phyloP scores from a whole-genome alignment of 30 jellyfish, hydroid and myxozoan species.

The Turritopsis rubra region DNA sequence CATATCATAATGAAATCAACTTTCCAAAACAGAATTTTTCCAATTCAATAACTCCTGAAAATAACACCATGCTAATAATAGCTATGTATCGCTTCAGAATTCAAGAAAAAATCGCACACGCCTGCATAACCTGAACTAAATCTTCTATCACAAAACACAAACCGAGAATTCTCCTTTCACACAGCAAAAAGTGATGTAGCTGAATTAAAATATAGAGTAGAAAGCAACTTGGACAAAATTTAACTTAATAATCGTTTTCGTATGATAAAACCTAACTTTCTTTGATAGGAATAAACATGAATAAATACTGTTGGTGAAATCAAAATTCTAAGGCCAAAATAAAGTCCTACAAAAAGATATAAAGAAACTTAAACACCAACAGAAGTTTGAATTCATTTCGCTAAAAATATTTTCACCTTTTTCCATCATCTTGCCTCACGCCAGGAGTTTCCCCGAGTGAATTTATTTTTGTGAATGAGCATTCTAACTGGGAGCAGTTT shows the following conservation, averaged over 20 bases:
- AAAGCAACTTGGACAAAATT: background rate
- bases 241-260: background rate
- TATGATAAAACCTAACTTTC: too few species aligned
- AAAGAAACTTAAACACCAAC: too few species aligned
- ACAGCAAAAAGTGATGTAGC: background rate
- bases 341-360: background rate
- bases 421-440: slow-evolving; percentile 31
- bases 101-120: background rate
- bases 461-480: slow-evolving; percentile 28
- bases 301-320: background rate
- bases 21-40: background rate
- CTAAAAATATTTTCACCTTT: background rate
- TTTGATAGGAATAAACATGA: too few species aligned
- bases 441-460: slow-evolving; percentile 47
- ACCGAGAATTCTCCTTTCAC: background rate
- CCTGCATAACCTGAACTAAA: background rate
- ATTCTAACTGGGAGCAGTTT: slow-evolving; percentile 18
- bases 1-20: background rate
- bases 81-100: too few species aligned
- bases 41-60: too few species aligned
- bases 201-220: background rate
- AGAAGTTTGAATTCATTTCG: background rate
- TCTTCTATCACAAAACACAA: background rate
- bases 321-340: background rate
- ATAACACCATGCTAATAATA: too few species aligned